phyloP scores from a whole-genome alignment of 2,797 vertebrate species.

The Poeciliopsis gracilis region DNA sequence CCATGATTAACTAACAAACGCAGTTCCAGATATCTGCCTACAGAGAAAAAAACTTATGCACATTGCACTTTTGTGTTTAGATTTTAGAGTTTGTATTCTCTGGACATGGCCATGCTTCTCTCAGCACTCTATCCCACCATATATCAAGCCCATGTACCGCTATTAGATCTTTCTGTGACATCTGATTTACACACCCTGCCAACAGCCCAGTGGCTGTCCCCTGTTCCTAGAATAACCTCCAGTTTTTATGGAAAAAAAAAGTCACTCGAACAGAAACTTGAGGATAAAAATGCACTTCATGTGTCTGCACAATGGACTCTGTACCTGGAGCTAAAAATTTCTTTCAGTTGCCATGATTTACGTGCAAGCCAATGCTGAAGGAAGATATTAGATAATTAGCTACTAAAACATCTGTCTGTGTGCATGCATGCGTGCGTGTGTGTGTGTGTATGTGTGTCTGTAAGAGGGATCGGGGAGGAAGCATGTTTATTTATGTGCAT shows the following conservation, averaged over 20 bases:
- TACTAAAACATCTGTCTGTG: conserved; percentile 36
- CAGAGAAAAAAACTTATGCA: background rate
- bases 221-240: conserved; percentile 74
- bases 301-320: conserved; percentile 20
- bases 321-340: conserved; percentile 43
- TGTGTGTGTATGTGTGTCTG: background rate
- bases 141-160: conserved; percentile 64
- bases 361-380: conserved; percentile 32
- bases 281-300: conserved; percentile 28
- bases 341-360: conserved; percentile 51
- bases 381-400: conserved; percentile 66
- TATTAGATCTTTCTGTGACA: conserved; percentile 75
- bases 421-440: conserved; percentile 7
- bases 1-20: background rate
- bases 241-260: conserved; percentile 45
- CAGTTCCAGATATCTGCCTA: background rate
- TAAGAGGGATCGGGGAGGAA: background rate
- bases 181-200: conserved; percentile 79
- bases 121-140: conserved; percentile 56
- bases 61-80: conserved; percentile 16
- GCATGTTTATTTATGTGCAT: conserved; percentile 21
- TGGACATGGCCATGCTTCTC: conserved; percentile 50
- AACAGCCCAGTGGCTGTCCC: conserved; percentile 57
- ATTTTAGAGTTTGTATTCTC: conserved; percentile 6
- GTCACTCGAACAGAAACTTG: conserved; percentile 56